Percentiles rank a stretch among this genome's conserved stretches.
phyloP scores from a whole-genome alignment of 1,140 invertebrate species.

The Grapholita molesta region DNA sequence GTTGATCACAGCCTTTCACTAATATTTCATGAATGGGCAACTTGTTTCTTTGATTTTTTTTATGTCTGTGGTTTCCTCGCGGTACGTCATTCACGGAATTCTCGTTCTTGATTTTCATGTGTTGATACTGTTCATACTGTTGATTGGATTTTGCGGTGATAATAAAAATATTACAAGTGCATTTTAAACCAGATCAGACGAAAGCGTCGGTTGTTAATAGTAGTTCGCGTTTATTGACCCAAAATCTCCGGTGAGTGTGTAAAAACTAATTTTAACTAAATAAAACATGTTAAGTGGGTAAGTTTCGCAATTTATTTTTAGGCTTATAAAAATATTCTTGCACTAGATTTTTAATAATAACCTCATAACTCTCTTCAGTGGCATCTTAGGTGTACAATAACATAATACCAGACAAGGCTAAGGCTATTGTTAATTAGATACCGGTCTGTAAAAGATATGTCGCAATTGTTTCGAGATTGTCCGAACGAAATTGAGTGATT shows the following conservation, averaged over 20 bases:
- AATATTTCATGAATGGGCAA: not conserved
- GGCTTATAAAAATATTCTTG: constrained; percentile 7
- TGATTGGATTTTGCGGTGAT: not conserved
- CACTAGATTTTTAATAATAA: constrained; percentile 4
- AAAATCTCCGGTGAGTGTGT: not conserved
- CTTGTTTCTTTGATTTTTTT: constrained; percentile 3
- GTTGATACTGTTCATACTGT: not conserved
- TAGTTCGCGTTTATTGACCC: not conserved
- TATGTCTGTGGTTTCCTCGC: not conserved
- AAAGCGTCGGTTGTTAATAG: not conserved
- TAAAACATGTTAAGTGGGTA: constrained; percentile 10
- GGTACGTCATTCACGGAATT: not conserved
- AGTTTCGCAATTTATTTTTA: constrained; percentile 15
- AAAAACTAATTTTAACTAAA: not conserved
- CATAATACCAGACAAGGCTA: too few relatives aligned
- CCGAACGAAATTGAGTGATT: not conserved
- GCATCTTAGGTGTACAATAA: not conserved
- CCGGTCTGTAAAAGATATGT: not conserved
- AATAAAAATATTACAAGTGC: not conserved
- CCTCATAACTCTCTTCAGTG: not conserved
- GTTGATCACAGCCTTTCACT: not conserved
- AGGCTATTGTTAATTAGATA: not conserved
- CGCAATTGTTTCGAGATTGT: not conserved
- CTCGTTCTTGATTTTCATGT: not conserved
- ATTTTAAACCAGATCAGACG: not conserved